Evolutionary conservation across 1,140 invertebrate genomes (phyloP), one percentile per base, ranked within the genome.

Genomic region (Agrypnia vestita): DNA sequence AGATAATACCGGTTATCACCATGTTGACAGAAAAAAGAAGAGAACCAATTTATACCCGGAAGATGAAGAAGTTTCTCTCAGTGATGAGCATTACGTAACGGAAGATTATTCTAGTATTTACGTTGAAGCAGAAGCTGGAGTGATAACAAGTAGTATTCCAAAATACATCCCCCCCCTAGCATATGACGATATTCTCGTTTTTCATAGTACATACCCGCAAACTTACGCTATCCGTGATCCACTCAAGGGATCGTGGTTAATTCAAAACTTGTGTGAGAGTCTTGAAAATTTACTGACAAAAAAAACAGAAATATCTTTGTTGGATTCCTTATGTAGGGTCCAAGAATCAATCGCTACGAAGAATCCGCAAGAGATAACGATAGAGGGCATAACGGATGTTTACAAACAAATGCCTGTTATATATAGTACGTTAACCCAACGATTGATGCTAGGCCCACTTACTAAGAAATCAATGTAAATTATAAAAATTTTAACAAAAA

Each of bases 331-430:
- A 10, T 10, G 3, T 12, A 12, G 8, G 6, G 67, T 71, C 17
- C 67, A 71, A 71, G 19, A 25, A 19, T 17, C 21, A 11, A 46
- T 71, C 21, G 67, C 67, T 13, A 71, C 21, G 11, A 46, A 43
- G n/a, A 12, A 44, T n/a, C n/a, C n/a, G 3, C n/a, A 6, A 49
- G 17, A 53, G 6, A 49, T 43, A n/a, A 51, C n/a, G n/a, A 13
- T 12, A n/a, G n/a, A 25, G 1, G n/a, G 17, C 35, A n/a, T n/a
- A n/a, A n/a, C n/a, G n/a, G n/a, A n/a, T n/a, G n/a, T 46, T 47
- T 12, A 62, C 8, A 69, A 73, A 56, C 71, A 73, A 73, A 73
- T 73, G 71, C 71, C 71, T 8, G 71, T 73, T 15, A 44, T 73
- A 17, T 55, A 10, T 15, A 73, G 49, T 12, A 73, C 71, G 55